A percentile compares a stretch with the other conserved stretches of the same genome.
phyloP scores from a whole-genome alignment of 2,113 vertebrate species.

The Hippocampus zosterae region DNA sequence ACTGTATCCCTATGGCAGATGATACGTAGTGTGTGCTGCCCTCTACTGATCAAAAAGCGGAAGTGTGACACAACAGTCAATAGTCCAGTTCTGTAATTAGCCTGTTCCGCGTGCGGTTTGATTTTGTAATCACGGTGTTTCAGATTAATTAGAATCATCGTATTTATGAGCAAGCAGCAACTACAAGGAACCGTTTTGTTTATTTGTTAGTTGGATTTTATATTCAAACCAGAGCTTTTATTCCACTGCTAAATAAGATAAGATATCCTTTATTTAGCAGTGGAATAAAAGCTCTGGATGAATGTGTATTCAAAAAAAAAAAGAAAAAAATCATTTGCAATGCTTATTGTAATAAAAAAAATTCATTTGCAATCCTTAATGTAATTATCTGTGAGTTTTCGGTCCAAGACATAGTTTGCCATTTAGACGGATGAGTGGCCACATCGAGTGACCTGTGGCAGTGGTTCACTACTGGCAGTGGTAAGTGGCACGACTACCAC shows the following conservation, averaged over 20 bases:
- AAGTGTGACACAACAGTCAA: background rate
- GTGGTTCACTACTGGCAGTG: background rate
- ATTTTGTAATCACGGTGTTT: background rate
- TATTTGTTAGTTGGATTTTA: background rate
- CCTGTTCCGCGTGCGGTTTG: background rate
- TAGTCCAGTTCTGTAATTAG: background rate
- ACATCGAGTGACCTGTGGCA: background rate
- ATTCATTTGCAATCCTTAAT: background rate
- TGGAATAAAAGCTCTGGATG: no score
- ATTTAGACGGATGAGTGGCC: background rate
- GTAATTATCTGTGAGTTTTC: no score
- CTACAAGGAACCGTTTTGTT: background rate
- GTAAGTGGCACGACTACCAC: background rate
- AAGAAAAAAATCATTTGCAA: no score
- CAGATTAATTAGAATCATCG: background rate
- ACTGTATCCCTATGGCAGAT: background rate
- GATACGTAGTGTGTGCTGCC: constrained; percentile 41
- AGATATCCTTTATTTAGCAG: no score
- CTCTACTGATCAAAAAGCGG: constrained; percentile 32
- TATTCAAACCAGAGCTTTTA: background rate
- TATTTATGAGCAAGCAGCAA: background rate
- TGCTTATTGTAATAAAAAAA: background rate
- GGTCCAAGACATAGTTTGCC: no score
- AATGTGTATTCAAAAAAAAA: no score
- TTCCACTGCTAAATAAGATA: background rate